These are phyloP conservation scores for Catocala fraxini DNA, from an alignment of 2,888 invertebrate genomes.

Conservation along the genomic window DNA sequence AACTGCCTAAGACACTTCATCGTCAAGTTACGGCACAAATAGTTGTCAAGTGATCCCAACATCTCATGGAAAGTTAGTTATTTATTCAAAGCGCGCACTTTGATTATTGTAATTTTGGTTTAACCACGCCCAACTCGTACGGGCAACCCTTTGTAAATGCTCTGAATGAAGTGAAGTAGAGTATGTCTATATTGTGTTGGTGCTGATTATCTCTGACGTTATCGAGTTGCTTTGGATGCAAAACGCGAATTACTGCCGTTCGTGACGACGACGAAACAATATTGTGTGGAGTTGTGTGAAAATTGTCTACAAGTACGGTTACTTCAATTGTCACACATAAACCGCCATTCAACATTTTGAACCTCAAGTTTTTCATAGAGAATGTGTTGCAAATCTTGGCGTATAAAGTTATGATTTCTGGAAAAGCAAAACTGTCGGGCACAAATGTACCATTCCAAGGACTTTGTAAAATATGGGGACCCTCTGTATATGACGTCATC, in stretches of 20 bases:
- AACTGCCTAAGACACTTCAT: slow-evolving; percentile 35
- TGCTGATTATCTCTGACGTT: slow-evolving; percentile 43
- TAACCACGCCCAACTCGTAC: slow-evolving; percentile 33
- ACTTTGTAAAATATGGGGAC: slow-evolving; percentile 15
- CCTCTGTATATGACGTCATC: slow-evolving; percentile 27
- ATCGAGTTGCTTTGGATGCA: slow-evolving; percentile 28
- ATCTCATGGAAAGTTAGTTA: slow-evolving; percentile 39
- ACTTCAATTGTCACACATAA: too few relatives aligned
- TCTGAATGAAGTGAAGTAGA: slow-evolving; percentile 40
- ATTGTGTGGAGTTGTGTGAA: neutral
- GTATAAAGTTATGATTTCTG: neutral
- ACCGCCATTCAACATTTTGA: too few relatives aligned
- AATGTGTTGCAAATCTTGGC: too few relatives aligned
- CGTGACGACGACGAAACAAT: slow-evolving; percentile 16
- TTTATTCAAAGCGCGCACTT: slow-evolving; percentile 48
- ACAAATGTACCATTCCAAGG: slow-evolving; percentile 14
- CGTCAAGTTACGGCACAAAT: slow-evolving; percentile 45
- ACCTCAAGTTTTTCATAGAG: too few relatives aligned
- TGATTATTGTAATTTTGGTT: slow-evolving; percentile 51
- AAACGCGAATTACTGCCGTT: slow-evolving; percentile 22
- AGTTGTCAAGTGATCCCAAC: slow-evolving; percentile 41
- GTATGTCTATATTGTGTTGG: slow-evolving; percentile 36
- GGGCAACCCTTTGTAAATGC: slow-evolving; percentile 26
- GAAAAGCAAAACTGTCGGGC: slow-evolving; percentile 16
- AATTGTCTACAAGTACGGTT: neutral